Evolutionary conservation across 2,113 vertebrate species (phyloP).

Genomic region (Epinephelus moara): DNA sequence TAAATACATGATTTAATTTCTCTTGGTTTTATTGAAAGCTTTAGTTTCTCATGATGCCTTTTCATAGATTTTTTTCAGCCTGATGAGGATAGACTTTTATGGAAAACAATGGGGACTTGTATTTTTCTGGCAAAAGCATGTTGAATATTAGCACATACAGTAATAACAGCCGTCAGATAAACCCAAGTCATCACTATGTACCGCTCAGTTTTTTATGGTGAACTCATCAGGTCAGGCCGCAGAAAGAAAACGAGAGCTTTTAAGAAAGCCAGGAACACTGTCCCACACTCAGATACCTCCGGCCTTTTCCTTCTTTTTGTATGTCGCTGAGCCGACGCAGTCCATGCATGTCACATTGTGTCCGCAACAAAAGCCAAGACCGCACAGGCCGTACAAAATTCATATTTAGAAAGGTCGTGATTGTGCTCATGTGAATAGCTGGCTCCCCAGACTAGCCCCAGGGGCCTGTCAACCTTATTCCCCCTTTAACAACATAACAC

Average conservation of each 20-base stretch:
- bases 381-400: conserved; percentile 51
- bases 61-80: not conserved
- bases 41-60: not conserved
- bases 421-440: conserved; percentile 73
- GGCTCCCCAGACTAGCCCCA: conserved; percentile 46
- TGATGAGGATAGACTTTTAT: not conserved
- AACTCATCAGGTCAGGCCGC: conserved; percentile 15
- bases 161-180: not conserved
- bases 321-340: conserved; percentile 24
- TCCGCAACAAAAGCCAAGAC: conserved; percentile 70
- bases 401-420: conserved; percentile 75
- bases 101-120: not conserved
- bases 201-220: conserved; percentile 6
- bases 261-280: conserved; percentile 51
- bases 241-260: conserved; percentile 45
- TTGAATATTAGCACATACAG: not conserved
- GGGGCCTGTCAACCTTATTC: conserved; percentile 70
- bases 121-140: not conserved
- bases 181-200: not conserved
- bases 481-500: conserved; percentile 59
- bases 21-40: not conserved
- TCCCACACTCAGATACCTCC: conserved; percentile 39
- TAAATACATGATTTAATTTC: not conserved
- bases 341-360: conserved; percentile 64
- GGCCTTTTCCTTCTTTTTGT: conserved; percentile 56